Evolutionary conservation across 2,888 invertebrate genomes (phyloP).

Genomic region (Amiota communis): DNA sequence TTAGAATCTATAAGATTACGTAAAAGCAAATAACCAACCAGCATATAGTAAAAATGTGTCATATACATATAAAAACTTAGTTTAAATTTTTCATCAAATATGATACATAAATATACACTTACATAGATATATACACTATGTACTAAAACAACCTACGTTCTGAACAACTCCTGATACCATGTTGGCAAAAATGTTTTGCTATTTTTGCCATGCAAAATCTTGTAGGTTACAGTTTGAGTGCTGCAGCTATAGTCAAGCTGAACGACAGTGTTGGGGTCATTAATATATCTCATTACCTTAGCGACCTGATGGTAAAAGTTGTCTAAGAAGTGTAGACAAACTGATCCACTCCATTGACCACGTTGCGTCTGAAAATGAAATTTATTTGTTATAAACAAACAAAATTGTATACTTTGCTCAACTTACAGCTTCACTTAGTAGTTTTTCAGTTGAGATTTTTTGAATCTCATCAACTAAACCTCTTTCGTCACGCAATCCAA

Average conservation of each 20-base stretch:
- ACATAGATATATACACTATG: no score
- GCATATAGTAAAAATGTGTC: no score
- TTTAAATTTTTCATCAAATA: no score
- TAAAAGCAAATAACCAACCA: no score
- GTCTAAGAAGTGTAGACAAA: conserved; percentile 42
- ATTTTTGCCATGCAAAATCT: conserved; percentile 29
- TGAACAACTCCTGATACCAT: neutral
- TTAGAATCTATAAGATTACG: no score
- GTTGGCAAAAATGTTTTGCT: conserved; percentile 50
- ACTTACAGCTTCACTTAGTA: conserved; percentile 49
- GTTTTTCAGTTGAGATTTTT: conserved; percentile 27
- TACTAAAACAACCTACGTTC: no score
- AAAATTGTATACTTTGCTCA: conserved; percentile 25
- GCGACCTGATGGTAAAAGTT: conserved; percentile 45
- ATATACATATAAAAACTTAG: no score
- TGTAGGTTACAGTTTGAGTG: neutral
- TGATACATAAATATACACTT: no score
- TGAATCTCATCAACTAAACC: conserved; percentile 40
- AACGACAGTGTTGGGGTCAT: conserved; percentile 43
- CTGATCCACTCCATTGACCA: conserved; percentile 28
- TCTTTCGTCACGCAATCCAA: conserved; percentile 42
- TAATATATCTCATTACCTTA: conserved; percentile 39
- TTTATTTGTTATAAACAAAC: neutral
- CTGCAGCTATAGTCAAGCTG: conserved; percentile 39
- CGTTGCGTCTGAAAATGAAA: neutral